Conservation (phyloP, 2,113 vertebrate species). For the Anser cygnoides region DNA sequence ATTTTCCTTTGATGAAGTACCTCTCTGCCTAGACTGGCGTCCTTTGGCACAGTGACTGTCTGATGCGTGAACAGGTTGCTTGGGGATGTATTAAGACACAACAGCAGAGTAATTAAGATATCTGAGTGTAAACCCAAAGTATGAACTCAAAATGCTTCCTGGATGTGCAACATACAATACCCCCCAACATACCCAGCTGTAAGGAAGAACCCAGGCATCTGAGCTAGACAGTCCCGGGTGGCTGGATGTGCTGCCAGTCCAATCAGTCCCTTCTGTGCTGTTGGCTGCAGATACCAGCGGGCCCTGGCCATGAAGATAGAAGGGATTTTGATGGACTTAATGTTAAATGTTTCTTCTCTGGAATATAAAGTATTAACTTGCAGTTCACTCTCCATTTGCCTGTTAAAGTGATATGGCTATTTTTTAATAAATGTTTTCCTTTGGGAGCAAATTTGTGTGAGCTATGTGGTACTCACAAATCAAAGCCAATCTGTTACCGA, state of each 20-base stretch:
- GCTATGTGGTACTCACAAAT: not conserved
- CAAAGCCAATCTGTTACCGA: not conserved
- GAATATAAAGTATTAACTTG: not conserved
- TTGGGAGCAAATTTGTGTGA: not conserved
- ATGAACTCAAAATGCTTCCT: not conserved
- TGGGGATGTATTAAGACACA: not conserved
- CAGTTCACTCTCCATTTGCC: not conserved
- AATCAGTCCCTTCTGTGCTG: not conserved
- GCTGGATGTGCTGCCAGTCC: not conserved
- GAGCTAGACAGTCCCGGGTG: not conserved
- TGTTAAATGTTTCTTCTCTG: not conserved
- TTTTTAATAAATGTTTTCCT: not conserved
- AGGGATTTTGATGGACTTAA: not conserved
- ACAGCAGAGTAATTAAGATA: not conserved
- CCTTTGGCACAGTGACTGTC: not conserved
- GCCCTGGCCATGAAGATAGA: not conserved
- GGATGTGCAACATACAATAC: not conserved
- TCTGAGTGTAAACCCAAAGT: not conserved
- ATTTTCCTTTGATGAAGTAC: not conserved
- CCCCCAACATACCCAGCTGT: not conserved
- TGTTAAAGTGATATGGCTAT: not conserved
- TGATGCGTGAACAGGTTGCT: not conserved
- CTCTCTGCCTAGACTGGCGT: not conserved
- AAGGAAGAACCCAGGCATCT: not conserved
- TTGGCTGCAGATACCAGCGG: not conserved